A percentile compares a stretch with the other conserved stretches of the same genome.
These are phyloP conservation scores for Melanotaenia trifasciata DNA, from an alignment of 2,797 vertebrate genomes.

Conservation along the genomic window DNA sequence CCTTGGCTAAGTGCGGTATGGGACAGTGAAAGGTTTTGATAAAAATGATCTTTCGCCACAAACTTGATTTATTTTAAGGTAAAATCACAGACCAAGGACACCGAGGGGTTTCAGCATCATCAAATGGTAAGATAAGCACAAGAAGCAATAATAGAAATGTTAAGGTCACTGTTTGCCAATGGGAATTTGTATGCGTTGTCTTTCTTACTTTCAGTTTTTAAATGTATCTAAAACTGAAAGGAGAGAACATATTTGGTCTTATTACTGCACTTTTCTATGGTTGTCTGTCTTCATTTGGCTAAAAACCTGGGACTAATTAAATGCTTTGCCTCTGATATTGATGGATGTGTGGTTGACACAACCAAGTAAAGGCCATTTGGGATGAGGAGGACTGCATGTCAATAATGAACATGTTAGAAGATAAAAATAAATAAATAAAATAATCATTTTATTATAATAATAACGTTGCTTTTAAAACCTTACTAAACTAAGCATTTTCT, in stretches of 20 bases:
- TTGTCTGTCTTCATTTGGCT: too few relatives aligned
- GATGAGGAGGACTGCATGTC: too few relatives aligned
- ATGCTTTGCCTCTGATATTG: too few relatives aligned
- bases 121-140: neutral
- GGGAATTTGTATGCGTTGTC: neutral
- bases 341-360: too few relatives aligned
- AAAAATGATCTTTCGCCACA: neutral
- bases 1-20: neutral
- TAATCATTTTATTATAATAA: too few relatives aligned
- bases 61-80: neutral
- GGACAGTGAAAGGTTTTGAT: neutral
- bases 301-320: too few relatives aligned
- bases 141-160: neutral
- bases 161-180: neutral
- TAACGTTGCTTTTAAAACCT: too few relatives aligned
- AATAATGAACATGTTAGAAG: too few relatives aligned
- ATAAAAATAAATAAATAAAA: too few relatives aligned
- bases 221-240: neutral
- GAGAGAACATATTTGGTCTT: neutral
- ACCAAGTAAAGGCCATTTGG: too few relatives aligned
- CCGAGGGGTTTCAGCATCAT: neutral
- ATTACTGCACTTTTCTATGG: neutral
- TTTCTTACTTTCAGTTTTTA: neutral
- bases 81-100: neutral
- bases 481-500: too few relatives aligned